Percentiles rank a stretch among this genome's conserved stretches.
These are phyloP conservation scores for rat (Rattus norvegicus) DNA, from an alignment of 2,113 vertebrate species.

Conservation along the genomic window GRCr8 NC_086023.1:137059001-137059500, in stretches of 20 bases:
- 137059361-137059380: background rate
- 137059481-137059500: rapidly evolving
- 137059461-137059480: background rate
- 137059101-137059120: background rate
- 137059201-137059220: background rate
- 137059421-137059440: background rate
- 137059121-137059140: background rate
- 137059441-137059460: background rate
- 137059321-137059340: background rate
- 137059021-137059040: background rate
- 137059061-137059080: background rate
- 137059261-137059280: background rate
- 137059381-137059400: background rate
- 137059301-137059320: background rate
- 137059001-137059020: background rate
- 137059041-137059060: background rate
- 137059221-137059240: background rate
- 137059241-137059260: background rate
- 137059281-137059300: background rate
- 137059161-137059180: background rate
- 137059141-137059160: background rate
- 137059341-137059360: background rate
- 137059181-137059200: background rate
- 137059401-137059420: background rate
- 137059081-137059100: background rate